These are phyloP conservation scores for Falco novaeseelandiae DNA, from an alignment of 2,797 vertebrate genomes.

Conservation along the genomic window DNA sequence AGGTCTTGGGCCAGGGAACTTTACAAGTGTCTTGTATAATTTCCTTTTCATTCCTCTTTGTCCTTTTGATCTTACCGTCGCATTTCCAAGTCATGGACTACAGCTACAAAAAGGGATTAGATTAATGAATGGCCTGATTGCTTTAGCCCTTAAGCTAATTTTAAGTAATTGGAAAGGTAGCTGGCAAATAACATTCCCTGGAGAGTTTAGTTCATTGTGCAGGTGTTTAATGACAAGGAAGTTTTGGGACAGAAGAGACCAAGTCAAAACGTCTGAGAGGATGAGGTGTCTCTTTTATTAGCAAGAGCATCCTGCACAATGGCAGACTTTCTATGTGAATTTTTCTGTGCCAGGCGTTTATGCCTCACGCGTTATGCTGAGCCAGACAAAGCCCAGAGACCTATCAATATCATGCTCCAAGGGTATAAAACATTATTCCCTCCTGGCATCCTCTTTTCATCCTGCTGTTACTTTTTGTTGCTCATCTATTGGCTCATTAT, in stretches of 20 bases:
- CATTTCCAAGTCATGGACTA: not conserved
- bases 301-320: not conserved
- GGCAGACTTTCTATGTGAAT: not conserved
- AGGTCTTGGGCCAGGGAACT: not conserved
- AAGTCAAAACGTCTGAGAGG: not conserved
- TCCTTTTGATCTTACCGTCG: conserved; percentile 30
- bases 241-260: not conserved
- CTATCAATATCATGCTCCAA: not conserved
- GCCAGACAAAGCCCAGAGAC: not conserved
- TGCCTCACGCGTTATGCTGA: not conserved
- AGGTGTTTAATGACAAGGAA: conserved; percentile 24
- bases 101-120: conserved; percentile 1
- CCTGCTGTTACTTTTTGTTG: not conserved
- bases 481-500: not conserved
- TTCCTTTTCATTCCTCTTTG: conserved; percentile 16
- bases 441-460: not conserved
- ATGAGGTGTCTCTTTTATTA: not conserved
- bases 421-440: not conserved
- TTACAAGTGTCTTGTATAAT: not conserved
- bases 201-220: conserved; percentile 19
- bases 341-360: not conserved
- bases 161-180: conserved; percentile 53
- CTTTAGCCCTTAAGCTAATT: conserved; percentile 37
- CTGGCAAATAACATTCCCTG: not conserved
- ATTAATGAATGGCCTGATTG: conserved; percentile 53